Percentiles rank a stretch among this genome's conserved stretches.
Evolutionary conservation across 92 coral and sea anemone genomes (phyloP).

Genomic region (Epizoanthus rinbou): DNA sequence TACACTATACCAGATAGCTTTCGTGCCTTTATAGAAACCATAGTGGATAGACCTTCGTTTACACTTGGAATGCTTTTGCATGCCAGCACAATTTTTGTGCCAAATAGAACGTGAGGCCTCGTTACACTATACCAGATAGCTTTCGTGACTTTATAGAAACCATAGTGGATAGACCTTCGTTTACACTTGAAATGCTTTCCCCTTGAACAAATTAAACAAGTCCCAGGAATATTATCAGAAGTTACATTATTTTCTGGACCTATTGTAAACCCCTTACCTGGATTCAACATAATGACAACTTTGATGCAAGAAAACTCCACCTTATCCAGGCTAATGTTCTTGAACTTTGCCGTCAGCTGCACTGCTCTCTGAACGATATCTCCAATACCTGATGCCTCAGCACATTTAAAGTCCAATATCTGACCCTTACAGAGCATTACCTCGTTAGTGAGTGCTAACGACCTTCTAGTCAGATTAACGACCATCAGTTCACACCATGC

Average conservation of each 20-base stretch:
- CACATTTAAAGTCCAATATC: constrained; percentile 80
- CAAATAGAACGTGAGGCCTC: too few species aligned
- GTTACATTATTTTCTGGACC: background rate
- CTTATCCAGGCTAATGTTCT: constrained; percentile 81
- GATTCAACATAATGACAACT: constrained; percentile 86
- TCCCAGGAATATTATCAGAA: too few species aligned
- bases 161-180: too few species aligned
- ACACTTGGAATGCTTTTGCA: too few species aligned
- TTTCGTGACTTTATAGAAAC: too few species aligned
- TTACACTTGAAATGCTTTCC: too few species aligned
- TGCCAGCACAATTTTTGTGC: too few species aligned
- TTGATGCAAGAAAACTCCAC: constrained; percentile 94
- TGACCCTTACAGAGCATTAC: constrained; percentile 83
- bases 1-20: too few species aligned
- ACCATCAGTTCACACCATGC: constrained; percentile 92
- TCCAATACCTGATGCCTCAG: constrained; percentile 87
- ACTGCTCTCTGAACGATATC: constrained; percentile 92
- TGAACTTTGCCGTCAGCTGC: constrained; percentile 88
- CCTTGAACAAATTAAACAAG: too few species aligned
- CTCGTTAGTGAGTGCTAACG: constrained; percentile 59
- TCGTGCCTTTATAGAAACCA: too few species aligned
- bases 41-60: too few species aligned
- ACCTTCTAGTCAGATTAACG: constrained; percentile 76
- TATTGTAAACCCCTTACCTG: constrained; percentile 64
- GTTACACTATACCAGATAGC: too few species aligned